Evolutionary conservation across 2,888 invertebrate genomes (phyloP), one percentile per base, ranked within the genome.

Genomic region (Drosophila prostipennis): DNA sequence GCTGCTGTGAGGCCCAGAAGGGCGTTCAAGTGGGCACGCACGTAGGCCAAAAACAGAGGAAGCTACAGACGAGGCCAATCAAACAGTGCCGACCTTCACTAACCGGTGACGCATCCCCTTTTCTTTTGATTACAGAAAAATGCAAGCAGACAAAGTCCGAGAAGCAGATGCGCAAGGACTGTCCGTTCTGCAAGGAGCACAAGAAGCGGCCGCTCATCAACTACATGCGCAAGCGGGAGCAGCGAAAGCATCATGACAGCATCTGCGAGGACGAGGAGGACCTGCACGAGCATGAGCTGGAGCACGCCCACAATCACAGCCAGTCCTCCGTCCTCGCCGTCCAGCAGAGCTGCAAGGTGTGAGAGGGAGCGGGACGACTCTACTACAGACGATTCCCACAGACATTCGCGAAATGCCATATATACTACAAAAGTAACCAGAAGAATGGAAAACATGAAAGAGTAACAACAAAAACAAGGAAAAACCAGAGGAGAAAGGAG

Each of bases 131-230:
- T 76, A 32, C 61, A 63, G 57, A 65, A 34, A 59, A 70, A 32
- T 61, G 89, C 46, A 90, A 90, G 60, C 91, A 91, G 72, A 76
- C 89, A 26, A 91, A 92, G 65, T 85, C 91, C 3, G 89, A 91
- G 39, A 89, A 90, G 73, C 81, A 77, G 52, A 75, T 80, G 43
- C 93, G 92, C 72, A 92, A 92, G 68, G 91, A 91, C 36, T 93
- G 93, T 61, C 92, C 93, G 13, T 92, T 93, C 64, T 93, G 93
- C 82, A 92, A 93, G 69, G 93, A 93, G 75, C 93, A 92, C 70
- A 93, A 93, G 81, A 92, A 93, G 71, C 91, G 94, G 43, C 92
- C 92, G 3, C 83, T 94, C 4, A 92, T 93, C 2, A 92, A 91
- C 56, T 94, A 93, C 79, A 92, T 93, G 73, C 90, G 93, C 52